phyloP scores from a whole-genome alignment of 1,140 invertebrate species.

The Cyphomyrmex costatus region DNA sequence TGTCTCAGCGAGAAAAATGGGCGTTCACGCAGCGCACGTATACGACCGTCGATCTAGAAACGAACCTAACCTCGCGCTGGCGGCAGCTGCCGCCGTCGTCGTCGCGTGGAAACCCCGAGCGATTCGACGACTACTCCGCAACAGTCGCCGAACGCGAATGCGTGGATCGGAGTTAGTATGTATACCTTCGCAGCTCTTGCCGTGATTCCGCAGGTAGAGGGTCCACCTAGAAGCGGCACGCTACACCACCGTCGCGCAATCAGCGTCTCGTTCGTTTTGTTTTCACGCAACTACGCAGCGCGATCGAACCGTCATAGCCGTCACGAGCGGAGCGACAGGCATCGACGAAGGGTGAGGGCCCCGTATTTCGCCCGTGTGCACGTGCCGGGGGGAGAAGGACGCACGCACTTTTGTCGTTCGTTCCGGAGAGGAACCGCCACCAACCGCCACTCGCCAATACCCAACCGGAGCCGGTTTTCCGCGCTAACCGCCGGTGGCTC shows the following conservation, averaged over 20 bases:
- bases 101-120: neutral
- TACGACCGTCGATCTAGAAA: slow-evolving; percentile 63
- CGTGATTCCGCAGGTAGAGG: neutral
- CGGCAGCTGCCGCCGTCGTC: neutral
- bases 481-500: neutral
- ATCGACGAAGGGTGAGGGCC: neutral
- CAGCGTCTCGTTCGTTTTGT: slow-evolving; percentile 57
- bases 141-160: neutral
- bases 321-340: neutral
- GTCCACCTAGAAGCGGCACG: neutral
- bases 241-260: neutral
- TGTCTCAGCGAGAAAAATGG: slow-evolving; percentile 80
- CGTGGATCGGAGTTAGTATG: neutral
- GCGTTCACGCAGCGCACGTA: slow-evolving; percentile 83
- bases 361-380: slow-evolving; percentile 41
- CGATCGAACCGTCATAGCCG: slow-evolving; percentile 62
- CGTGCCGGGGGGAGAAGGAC: slow-evolving; percentile 57
- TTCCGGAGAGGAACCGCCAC: neutral
- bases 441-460: neutral
- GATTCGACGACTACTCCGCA: neutral
- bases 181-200: neutral
- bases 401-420: slow-evolving; percentile 3
- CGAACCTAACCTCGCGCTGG: slow-evolving; percentile 75
- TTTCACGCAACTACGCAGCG: slow-evolving; percentile 56
- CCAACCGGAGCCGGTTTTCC: too few relatives aligned